Conservation (phyloP, 2,888 invertebrate species). For the Salticus scenicus region DNA sequence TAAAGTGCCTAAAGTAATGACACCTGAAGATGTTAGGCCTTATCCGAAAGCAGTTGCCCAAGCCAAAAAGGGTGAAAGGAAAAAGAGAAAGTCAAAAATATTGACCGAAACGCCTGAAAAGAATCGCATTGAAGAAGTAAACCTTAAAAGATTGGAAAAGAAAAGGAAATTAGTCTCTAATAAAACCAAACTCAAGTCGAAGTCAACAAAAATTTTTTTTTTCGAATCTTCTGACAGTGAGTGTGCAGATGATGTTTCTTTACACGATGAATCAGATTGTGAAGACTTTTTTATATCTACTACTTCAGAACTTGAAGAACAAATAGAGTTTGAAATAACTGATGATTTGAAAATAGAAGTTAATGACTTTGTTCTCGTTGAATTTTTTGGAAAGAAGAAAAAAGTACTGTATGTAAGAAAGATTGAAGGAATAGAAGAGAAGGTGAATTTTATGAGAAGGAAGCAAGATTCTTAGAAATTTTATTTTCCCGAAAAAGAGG, state of each 20-base stretch:
- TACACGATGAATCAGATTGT: constrained; percentile 9
- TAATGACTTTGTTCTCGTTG: constrained; percentile 8
- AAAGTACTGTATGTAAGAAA: neutral
- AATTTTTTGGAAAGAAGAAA: constrained; percentile 16
- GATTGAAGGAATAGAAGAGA: constrained; percentile 4
- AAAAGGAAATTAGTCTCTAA: neutral
- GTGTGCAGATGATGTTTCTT: neutral
- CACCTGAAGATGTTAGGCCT: constrained; percentile 2
- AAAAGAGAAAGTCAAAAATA: constrained; percentile 1
- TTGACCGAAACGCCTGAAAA: neutral
- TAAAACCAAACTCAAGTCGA: neutral
- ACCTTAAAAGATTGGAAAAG: constrained; percentile 7
- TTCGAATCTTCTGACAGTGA: constrained; percentile 10
- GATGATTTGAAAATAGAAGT: neutral
- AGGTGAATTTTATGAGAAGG: constrained; percentile 7
- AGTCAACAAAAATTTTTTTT: neutral
- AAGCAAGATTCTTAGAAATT: constrained; percentile 11
- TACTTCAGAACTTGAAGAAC: neutral
- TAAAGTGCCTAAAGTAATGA: no score
- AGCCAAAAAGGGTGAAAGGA: neutral
- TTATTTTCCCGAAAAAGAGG: constrained; percentile 13
- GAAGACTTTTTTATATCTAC: neutral
- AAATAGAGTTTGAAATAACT: constrained; percentile 9
- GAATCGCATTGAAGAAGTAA: constrained; percentile 4
- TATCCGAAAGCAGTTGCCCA: neutral